phyloP scores from a whole-genome alignment of 2,113 vertebrate genomes.

The Delphinus delphis region DNA sequence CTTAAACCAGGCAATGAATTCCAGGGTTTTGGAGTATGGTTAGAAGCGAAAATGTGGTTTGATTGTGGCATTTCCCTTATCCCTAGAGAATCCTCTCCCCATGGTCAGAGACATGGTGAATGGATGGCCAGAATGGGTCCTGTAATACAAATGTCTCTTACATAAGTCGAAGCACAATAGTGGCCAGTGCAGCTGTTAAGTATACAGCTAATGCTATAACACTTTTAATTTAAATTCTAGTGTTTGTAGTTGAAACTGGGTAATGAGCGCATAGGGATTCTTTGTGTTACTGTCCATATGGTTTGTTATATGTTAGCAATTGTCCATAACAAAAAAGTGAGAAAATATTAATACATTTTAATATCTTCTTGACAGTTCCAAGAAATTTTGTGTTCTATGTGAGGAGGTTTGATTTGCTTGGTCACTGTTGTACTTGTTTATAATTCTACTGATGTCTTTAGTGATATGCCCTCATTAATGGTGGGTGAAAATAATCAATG shows the following conservation, averaged over 20 bases:
- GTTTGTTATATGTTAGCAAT: background rate
- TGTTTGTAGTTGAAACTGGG: background rate
- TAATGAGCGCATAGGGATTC: background rate
- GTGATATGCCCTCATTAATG: background rate
- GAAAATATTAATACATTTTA: background rate
- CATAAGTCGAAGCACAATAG: background rate
- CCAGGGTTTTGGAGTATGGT: background rate
- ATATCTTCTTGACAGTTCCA: background rate
- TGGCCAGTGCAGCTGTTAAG: background rate
- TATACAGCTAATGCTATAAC: background rate
- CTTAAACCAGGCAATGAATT: background rate
- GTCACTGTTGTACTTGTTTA: background rate
- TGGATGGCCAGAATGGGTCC: background rate
- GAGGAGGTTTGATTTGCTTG: background rate
- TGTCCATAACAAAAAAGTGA: background rate
- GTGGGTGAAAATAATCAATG: background rate
- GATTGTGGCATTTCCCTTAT: background rate
- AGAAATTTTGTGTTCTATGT: background rate
- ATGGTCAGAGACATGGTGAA: rapidly evolving
- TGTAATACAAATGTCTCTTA: background rate
- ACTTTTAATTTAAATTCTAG: background rate
- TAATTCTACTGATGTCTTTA: background rate
- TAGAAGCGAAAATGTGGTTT: background rate
- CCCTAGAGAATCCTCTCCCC: background rate
- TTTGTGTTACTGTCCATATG: background rate